Evolutionary conservation across 2,888 invertebrate genomes (phyloP).

Genomic region (Cordilura impudica): DNA sequence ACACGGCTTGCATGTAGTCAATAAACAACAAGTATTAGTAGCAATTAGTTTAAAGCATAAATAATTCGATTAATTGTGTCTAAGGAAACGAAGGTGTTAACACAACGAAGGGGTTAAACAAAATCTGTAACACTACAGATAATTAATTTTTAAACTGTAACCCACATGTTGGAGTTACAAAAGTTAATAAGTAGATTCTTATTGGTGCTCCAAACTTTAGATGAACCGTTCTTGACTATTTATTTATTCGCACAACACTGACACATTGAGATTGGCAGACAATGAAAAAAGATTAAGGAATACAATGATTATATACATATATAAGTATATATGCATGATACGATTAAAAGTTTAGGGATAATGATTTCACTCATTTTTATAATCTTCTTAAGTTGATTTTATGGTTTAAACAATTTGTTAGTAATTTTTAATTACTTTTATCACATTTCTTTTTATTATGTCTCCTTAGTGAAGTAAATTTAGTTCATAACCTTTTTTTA

Average conservation of each 20-base stretch:
- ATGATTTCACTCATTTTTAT: slow-evolving; percentile 40
- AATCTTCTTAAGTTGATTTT: slow-evolving; percentile 48
- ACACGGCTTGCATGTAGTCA: no score
- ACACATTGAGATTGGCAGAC: slow-evolving; percentile 26
- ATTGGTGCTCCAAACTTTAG: no score
- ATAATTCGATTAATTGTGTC: no score
- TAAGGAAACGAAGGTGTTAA: no score
- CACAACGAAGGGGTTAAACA: no score
- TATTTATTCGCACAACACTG: neutral
- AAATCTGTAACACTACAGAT: no score
- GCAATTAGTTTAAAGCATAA: no score
- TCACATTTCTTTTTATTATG: slow-evolving; percentile 31
- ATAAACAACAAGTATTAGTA: no score
- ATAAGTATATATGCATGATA: slow-evolving; percentile 13
- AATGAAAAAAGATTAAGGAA: slow-evolving; percentile 19
- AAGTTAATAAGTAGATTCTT: no score
- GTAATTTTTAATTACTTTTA: slow-evolving; percentile 60
- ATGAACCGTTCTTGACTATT: no score
- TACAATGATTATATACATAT: slow-evolving; percentile 1
- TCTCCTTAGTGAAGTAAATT: neutral
- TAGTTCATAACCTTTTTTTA: neutral
- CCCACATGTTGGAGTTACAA: no score
- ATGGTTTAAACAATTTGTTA: slow-evolving; percentile 60
- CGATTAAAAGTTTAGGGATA: slow-evolving; percentile 51
- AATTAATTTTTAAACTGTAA: no score